Percentiles rank a stretch among this genome's conserved stretches.
Conservation (phyloP, 2,797 vertebrate genomes). For the Euthynnus affinis region DNA sequence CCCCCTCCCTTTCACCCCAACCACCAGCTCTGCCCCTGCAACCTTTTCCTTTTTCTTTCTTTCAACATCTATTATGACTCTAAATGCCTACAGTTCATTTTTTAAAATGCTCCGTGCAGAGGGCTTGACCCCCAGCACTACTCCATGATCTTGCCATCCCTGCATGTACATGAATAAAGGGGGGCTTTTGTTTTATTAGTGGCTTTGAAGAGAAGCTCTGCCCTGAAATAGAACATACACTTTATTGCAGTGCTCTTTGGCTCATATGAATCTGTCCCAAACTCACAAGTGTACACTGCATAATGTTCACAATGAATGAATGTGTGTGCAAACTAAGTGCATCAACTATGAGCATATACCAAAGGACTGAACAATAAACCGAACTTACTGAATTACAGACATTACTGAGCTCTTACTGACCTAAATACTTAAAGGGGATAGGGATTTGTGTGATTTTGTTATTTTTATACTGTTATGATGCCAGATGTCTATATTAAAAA, state of each 20-base stretch:
- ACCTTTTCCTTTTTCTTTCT: slow-evolving; percentile 69
- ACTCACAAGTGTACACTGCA: background rate
- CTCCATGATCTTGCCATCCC: slow-evolving; percentile 25
- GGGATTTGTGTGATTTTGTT: too few relatives aligned
- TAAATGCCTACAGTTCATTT: slow-evolving; percentile 68
- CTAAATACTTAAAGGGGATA: background rate
- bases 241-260: background rate
- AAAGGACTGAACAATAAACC: background rate
- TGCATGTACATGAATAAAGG: slow-evolving; percentile 3
- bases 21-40: slow-evolving; percentile 69
- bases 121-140: slow-evolving; percentile 52
- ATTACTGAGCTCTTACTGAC: slow-evolving; percentile 11
- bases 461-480: too few relatives aligned
- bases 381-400: background rate
- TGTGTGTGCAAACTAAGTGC: background rate
- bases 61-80: slow-evolving; percentile 70
- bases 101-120: slow-evolving; percentile 52
- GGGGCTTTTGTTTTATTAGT: slow-evolving; percentile 2
- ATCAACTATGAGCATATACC: too few relatives aligned
- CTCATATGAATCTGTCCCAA: background rate
- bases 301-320: background rate
- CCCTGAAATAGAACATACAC: background rate
- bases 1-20: slow-evolving; percentile 6
- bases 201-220: slow-evolving; percentile 12
- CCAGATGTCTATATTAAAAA: too few relatives aligned